Base-by-base conservation (phyloP, 2,113 vertebrate species). In the Carassius carassius region DNA sequence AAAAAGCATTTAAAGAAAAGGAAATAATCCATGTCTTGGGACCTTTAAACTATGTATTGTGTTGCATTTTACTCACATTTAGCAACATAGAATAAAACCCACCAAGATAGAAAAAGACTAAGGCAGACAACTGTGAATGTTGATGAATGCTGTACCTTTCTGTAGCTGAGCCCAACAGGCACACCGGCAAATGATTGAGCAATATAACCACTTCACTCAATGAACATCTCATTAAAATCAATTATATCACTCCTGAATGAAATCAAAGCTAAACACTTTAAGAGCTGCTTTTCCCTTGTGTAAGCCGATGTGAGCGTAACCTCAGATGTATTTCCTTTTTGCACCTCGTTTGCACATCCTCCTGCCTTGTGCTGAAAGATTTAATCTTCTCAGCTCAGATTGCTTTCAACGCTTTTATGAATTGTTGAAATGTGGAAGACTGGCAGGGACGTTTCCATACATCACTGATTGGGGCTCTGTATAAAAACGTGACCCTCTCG, bases 401-500 rank as follows among this genome's bases (percentile, higher is more conserved):
- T 96, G 95, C 95, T 96, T 96, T 96, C 94, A 94, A 94, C 85
- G 92, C 94, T 92, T 88, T 97, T 96, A 97, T 96, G 95, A 96
- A 95, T 95, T 96, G 95, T 93, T 96, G 95, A 96, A 96, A 95
- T 94, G 91, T 90, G 81, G 87, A 63, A 82, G 74, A 81, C 82
- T 88, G 76, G 87, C 78, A 69, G 87, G 70, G 82, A 73, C 25
- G 82, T 78, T 51, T 86, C 73, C 56, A 85, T 44, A 85, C 62
- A 62, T 82, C 69, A 77, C 78, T 25, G 62, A 37, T 89, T 41
- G 6, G 13, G n/a, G 41, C 37, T 47, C 13, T 5, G 44, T 23
- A 51, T 84, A 75, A 41, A 65, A 54, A 14, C 1, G 8, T 4
- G 12, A 79, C 13, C 1, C 37, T 12, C 19, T 5, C 11, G 37